phyloP scores from a whole-genome alignment of 2,888 invertebrate species.

The Pediacus dermestoides region DNA sequence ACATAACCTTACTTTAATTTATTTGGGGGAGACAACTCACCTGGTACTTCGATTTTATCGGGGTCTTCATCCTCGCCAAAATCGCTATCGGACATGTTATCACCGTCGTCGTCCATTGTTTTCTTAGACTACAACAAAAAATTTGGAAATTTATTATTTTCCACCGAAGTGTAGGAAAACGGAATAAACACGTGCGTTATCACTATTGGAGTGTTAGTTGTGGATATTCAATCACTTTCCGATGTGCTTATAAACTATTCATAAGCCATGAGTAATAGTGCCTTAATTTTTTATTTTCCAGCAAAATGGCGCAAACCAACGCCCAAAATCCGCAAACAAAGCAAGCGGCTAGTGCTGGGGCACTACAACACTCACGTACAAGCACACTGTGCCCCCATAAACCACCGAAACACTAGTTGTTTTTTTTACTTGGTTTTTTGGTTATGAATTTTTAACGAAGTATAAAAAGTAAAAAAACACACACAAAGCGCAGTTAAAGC shows the following conservation, averaged over 20 bases:
- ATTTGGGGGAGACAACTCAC: constrained; percentile 49
- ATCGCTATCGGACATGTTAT: constrained; percentile 62
- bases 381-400: no score
- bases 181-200: no score
- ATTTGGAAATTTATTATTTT: constrained; percentile 37
- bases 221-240: no score
- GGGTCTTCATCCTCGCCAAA: constrained; percentile 89
- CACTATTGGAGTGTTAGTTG: no score
- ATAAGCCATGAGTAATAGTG: constrained; percentile 24
- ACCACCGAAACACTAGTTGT: no score
- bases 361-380: no score
- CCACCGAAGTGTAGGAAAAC: no score
- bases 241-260: constrained; percentile 26
- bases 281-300: constrained; percentile 39
- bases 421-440: constrained; percentile 48
- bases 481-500: constrained; percentile 23
- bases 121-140: constrained; percentile 40
- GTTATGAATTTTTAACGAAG: constrained; percentile 51
- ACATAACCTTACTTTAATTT: constrained; percentile 2
- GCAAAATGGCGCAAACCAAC: constrained; percentile 51
- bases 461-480: constrained; percentile 32
- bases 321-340: constrained; percentile 41
- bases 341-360: constrained; percentile 3
- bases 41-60: constrained; percentile 87
- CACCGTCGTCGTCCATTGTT: constrained; percentile 48